These are phyloP conservation scores for Ranitomeya variabilis DNA, from an alignment of 2,113 vertebrate species.

Conservation along the genomic window DNA sequence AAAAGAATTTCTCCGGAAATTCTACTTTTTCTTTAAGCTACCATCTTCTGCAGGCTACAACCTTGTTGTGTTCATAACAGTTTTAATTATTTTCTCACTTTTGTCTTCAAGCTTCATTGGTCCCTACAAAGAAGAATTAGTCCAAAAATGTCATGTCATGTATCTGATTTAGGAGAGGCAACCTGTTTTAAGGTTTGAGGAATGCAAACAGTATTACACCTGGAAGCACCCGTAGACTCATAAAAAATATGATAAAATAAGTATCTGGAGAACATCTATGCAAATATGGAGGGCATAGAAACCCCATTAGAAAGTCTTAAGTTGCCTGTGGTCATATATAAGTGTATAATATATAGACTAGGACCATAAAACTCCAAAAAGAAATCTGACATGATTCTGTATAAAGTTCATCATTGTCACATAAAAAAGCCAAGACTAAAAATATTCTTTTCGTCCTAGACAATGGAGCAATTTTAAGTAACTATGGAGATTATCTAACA, in stretches of 20 bases:
- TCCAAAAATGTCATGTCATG: neutral
- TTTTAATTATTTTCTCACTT: too few relatives aligned
- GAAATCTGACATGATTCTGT: neutral
- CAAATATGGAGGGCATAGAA: neutral
- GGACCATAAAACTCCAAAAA: neutral
- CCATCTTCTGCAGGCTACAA: too few relatives aligned
- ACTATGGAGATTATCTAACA: slow-evolving; percentile 90
- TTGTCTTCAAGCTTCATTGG: too few relatives aligned
- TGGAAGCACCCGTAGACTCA: too few relatives aligned
- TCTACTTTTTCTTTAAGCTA: too few relatives aligned
- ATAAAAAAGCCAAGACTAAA: slow-evolving; percentile 68
- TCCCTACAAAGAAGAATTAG: neutral
- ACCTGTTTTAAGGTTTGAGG: neutral
- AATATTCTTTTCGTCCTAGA: slow-evolving; percentile 75
- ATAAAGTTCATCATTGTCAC: slow-evolving; percentile 65
- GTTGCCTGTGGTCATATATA: neutral
- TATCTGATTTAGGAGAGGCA: neutral
- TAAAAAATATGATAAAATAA: neutral
- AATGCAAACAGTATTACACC: neutral
- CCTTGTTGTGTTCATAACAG: too few relatives aligned
- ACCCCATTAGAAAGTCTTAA: neutral
- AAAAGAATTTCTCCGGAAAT: too few relatives aligned
- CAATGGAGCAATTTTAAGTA: slow-evolving; percentile 83
- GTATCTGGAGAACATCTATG: neutral
- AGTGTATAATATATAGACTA: neutral